A percentile compares a stretch with the other conserved stretches of the same genome.
These are phyloP conservation scores for Trichogramma evanescens DNA, from an alignment of 2,888 invertebrate genomes.

Conservation along the genomic window DNA sequence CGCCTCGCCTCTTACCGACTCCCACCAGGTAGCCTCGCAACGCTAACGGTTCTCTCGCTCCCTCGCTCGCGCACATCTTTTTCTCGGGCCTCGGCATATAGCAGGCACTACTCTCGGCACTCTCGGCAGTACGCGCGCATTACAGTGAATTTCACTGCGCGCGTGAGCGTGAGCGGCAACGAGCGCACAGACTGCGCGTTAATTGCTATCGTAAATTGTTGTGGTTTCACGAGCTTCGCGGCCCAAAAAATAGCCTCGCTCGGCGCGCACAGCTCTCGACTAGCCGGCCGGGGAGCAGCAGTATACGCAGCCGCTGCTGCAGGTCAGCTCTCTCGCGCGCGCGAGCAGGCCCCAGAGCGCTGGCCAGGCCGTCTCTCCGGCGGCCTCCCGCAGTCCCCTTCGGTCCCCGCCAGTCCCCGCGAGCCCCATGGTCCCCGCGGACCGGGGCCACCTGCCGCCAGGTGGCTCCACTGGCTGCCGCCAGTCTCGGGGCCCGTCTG, in stretches of 20 bases:
- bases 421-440: constrained; percentile 49
- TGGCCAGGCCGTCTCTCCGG: background rate
- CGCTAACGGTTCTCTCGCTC: constrained; percentile 17
- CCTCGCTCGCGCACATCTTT: constrained; percentile 9
- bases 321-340: background rate
- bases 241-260: too few species aligned
- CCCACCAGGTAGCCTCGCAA: background rate
- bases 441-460: constrained; percentile 46
- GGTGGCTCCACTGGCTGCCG: constrained; percentile 60
- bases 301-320: background rate
- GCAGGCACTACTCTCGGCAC: background rate
- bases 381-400: background rate
- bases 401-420: constrained; percentile 26
- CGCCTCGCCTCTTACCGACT: constrained; percentile 7
- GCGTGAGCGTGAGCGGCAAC: constrained; percentile 3
- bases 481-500: constrained; percentile 56
- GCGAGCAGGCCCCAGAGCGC: background rate
- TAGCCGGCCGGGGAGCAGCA: background rate
- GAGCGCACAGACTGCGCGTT: constrained; percentile 43
- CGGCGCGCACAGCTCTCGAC: constrained; percentile 18
- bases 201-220: constrained; percentile 49
- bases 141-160: constrained; percentile 30
- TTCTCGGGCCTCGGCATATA: constrained; percentile 6
- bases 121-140: constrained; percentile 6
- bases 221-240: constrained; percentile 31